Percentiles rank a stretch among this genome's conserved stretches.
Conservation (phyloP, 2,797 vertebrate species). For the Girardinus metallicus region DNA sequence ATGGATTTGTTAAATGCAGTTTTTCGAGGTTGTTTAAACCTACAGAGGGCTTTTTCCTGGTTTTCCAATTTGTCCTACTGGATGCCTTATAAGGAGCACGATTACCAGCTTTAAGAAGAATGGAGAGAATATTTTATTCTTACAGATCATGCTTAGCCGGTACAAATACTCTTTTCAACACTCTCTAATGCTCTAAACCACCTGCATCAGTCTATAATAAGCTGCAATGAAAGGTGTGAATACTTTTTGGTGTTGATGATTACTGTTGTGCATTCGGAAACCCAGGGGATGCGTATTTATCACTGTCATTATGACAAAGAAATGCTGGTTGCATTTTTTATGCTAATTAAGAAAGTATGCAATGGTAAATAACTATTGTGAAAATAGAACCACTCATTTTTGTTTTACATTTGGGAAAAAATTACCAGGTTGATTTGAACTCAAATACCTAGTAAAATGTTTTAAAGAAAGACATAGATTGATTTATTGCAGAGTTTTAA, state of each 20-base stretch:
- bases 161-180: neutral
- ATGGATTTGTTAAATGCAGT: constrained; percentile 29
- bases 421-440: neutral
- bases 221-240: neutral
- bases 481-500: neutral
- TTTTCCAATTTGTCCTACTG: constrained; percentile 12
- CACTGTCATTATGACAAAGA: neutral
- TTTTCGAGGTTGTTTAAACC: constrained; percentile 11
- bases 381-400: neutral
- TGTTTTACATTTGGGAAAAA: neutral
- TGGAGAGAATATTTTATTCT: constrained; percentile 15
- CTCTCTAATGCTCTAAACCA: neutral
- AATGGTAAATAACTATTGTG: neutral
- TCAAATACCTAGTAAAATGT: neutral
- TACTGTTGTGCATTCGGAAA: neutral
- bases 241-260: neutral
- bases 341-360: neutral
- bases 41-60: constrained; percentile 14
- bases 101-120: constrained; percentile 20
- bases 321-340: neutral
- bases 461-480: neutral
- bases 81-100: constrained; percentile 38
- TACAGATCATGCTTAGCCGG: neutral
- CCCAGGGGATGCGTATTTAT: neutral
- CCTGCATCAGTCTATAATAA: neutral